A percentile compares a stretch with the other conserved stretches of the same genome.
These are phyloP conservation scores for Zeugodacus cucurbitae DNA, from an alignment of 1,140 invertebrate species.

Conservation along the genomic window DNA sequence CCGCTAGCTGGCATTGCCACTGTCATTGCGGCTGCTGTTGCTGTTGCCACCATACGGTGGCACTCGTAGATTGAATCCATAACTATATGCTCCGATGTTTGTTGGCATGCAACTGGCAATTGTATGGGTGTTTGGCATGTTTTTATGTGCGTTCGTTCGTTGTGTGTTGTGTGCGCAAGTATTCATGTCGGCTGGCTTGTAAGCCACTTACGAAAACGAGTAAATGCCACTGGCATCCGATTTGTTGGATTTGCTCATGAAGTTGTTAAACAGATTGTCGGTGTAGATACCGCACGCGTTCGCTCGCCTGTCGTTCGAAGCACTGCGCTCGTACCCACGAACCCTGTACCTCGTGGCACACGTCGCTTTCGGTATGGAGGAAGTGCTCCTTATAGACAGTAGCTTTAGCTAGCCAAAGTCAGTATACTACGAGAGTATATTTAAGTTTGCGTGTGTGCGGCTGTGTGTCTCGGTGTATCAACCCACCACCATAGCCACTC, in stretches of 20 bases:
- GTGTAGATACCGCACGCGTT: slow-evolving; percentile 49
- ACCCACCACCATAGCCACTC: slow-evolving; percentile 18
- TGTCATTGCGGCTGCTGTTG: not conserved
- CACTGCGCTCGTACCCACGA: slow-evolving; percentile 4
- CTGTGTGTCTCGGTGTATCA: not conserved
- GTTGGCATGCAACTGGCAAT: not conserved
- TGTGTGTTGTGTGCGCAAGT: slow-evolving; percentile 4
- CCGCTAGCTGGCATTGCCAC: not conserved
- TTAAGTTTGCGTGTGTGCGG: not conserved
- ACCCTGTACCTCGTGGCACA: not conserved
- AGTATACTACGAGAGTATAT: not conserved
- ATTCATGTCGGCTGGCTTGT: slow-evolving; percentile 35
- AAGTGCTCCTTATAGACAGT: slow-evolving; percentile 2
- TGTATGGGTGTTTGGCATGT: not conserved
- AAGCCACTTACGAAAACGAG: slow-evolving; percentile 39
- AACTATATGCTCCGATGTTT: not conserved
- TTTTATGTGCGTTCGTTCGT: not conserved
- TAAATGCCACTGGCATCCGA: slow-evolving; percentile 51
- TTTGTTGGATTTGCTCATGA: slow-evolving; percentile 66
- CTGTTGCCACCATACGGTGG: slow-evolving; percentile 10
- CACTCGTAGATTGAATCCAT: slow-evolving; percentile 1
- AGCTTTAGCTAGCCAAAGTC: not conserved
- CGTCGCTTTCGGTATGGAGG: not conserved
- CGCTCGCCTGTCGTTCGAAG: not conserved
- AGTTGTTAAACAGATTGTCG: slow-evolving; percentile 66